Conservation (phyloP, 2,888 invertebrate species). For the Lasioglossum malachurum region DNA sequence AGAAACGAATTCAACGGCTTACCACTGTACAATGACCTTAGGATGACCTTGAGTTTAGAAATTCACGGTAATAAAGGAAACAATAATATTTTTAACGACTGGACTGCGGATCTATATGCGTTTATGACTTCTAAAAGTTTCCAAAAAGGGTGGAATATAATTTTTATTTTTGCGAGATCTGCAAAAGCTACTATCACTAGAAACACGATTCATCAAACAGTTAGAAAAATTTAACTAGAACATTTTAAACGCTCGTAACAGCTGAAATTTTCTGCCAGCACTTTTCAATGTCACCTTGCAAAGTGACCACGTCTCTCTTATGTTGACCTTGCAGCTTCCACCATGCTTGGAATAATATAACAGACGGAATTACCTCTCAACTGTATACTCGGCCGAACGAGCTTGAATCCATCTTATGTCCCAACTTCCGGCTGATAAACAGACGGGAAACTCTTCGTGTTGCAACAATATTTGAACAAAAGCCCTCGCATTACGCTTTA, state of each 20-base stretch:
- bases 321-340: conserved; percentile 25
- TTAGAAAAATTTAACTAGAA: too few species aligned
- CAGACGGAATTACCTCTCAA: conserved; percentile 28
- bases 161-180: too few species aligned
- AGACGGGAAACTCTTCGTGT: conserved; percentile 50
- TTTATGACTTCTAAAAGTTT: too few species aligned
- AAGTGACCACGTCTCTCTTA: conserved; percentile 4
- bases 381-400: conserved; percentile 21
- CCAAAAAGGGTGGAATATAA: too few species aligned
- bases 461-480: conserved; percentile 62
- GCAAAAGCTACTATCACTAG: too few species aligned
- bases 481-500: conserved; percentile 22
- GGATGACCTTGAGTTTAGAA: too few species aligned
- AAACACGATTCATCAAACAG: too few species aligned
- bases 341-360: conserved; percentile 15
- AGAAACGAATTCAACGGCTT: too few species aligned
- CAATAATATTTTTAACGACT: too few species aligned
- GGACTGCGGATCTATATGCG: too few species aligned
- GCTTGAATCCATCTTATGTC: conserved; percentile 37
- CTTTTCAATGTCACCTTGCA: neutral
- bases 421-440: conserved; percentile 50
- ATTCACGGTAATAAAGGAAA: too few species aligned
- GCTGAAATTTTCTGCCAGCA: neutral
- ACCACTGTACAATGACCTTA: too few species aligned
- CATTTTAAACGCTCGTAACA: neutral